A percentile compares a stretch with the other conserved stretches of the same genome.
These are phyloP conservation scores for Papilio machaon DNA, from an alignment of 1,140 invertebrate genomes.

Conservation along the genomic window DNA sequence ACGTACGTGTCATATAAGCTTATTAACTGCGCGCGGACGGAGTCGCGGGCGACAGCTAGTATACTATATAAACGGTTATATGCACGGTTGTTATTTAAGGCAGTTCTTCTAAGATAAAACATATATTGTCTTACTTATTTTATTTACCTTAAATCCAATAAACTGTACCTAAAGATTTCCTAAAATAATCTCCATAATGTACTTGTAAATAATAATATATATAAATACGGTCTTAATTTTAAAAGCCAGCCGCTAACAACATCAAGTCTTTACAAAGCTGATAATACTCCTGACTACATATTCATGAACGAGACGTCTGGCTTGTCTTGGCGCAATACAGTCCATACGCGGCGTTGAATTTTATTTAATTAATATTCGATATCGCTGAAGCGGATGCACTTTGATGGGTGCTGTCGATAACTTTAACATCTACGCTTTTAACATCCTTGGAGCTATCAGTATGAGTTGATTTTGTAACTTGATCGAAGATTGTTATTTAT, in stretches of 20 bases:
- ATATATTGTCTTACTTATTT: too few species aligned
- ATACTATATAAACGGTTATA: too few species aligned
- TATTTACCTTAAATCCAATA: too few species aligned
- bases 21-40: too few species aligned
- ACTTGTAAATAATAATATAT: not conserved
- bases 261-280: conserved; percentile 1
- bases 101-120: too few species aligned
- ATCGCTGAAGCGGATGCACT: not conserved
- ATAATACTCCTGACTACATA: not conserved
- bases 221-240: not conserved
- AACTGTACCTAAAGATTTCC: too few species aligned
- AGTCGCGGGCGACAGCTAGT: too few species aligned
- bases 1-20: too few species aligned
- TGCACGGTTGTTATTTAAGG: too few species aligned
- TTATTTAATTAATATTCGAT: conserved; percentile 28
- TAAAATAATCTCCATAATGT: too few species aligned
- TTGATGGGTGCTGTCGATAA: not conserved
- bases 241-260: not conserved
- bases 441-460: not conserved
- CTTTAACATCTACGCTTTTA: not conserved
- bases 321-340: not conserved
- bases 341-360: conserved; percentile 7
- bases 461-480: not conserved
- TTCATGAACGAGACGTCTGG: conserved; percentile 14
- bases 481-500: not conserved